Evolutionary conservation across 2,888 invertebrate genomes (phyloP).

Genomic region (Spilarctia lutea): DNA sequence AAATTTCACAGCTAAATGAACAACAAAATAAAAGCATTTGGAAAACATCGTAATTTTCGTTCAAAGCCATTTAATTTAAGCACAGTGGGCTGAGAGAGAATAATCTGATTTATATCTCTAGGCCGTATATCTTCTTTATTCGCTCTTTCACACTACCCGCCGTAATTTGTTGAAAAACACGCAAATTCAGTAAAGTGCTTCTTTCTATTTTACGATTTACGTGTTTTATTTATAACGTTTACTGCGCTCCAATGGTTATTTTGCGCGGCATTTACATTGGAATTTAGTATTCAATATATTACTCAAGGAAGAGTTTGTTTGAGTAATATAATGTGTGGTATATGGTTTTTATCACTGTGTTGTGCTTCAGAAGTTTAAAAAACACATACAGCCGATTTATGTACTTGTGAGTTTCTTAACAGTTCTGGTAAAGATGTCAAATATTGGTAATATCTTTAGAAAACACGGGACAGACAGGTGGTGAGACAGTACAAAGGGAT

Average conservation of each 20-base stretch:
- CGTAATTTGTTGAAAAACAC: constrained; percentile 72
- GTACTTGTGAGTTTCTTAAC: neutral
- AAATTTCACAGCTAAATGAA: constrained; percentile 45
- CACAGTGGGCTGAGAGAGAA: constrained; percentile 63
- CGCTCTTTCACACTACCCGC: constrained; percentile 60
- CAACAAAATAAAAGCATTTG: constrained; percentile 58
- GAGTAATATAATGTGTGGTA: constrained; percentile 5
- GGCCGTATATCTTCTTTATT: constrained; percentile 69
- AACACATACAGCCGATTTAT: neutral
- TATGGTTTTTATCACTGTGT: neutral
- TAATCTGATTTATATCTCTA: constrained; percentile 79
- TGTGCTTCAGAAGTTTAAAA: neutral
- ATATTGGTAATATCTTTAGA: neutral
- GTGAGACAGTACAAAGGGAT: neutral
- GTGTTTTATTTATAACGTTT: constrained; percentile 38
- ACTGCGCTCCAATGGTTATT: constrained; percentile 10
- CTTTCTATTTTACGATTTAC: constrained; percentile 53
- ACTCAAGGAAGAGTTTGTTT: neutral
- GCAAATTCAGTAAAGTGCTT: constrained; percentile 65
- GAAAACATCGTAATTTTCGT: constrained; percentile 75
- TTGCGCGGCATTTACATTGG: constrained; percentile 8
- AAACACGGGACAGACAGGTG: neutral
- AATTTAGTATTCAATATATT: constrained; percentile 13
- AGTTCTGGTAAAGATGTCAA: neutral
- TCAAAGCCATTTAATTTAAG: constrained; percentile 75